These are phyloP conservation scores for Protonemura montana DNA, from an alignment of 2,888 invertebrate species.

Conservation along the genomic window DNA sequence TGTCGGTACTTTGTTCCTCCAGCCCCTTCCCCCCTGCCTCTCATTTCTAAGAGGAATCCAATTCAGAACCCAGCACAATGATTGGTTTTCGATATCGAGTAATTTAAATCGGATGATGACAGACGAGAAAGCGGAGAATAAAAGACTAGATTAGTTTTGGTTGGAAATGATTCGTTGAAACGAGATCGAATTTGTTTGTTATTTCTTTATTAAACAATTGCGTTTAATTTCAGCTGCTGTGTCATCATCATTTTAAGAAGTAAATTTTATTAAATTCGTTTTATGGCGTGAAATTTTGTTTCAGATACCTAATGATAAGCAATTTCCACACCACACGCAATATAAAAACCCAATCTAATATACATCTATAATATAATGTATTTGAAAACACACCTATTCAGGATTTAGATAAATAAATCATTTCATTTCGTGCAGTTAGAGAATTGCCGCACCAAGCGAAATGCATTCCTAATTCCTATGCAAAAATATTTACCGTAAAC, in stretches of 20 bases:
- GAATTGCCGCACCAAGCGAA: no score
- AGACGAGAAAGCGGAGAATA: conserved; percentile 26
- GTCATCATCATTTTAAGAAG: neutral
- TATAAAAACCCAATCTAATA: neutral
- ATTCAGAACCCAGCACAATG: conserved; percentile 38
- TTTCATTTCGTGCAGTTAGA: no score
- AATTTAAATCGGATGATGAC: conserved; percentile 42
- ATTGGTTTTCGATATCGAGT: conserved; percentile 44
- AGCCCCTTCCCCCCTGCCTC: neutral
- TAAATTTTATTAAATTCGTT: neutral
- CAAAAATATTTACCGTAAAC: no score
- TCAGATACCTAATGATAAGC: neutral
- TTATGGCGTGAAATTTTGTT: neutral
- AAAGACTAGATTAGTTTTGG: conserved; percentile 30
- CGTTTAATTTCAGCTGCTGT: neutral
- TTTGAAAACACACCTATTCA: no score
- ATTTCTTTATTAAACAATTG: conserved; percentile 16
- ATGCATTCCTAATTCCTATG: no score
- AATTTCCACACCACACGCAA: neutral
- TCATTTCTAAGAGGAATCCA: conserved; percentile 35
- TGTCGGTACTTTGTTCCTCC: neutral
- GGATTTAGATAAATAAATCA: no score
- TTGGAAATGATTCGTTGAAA: conserved; percentile 26
- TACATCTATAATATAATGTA: neutral
- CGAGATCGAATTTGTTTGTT: conserved; percentile 23